Base-by-base conservation (phyloP, 2,113 vertebrate genomes). In the Sciurus niger region DNA sequence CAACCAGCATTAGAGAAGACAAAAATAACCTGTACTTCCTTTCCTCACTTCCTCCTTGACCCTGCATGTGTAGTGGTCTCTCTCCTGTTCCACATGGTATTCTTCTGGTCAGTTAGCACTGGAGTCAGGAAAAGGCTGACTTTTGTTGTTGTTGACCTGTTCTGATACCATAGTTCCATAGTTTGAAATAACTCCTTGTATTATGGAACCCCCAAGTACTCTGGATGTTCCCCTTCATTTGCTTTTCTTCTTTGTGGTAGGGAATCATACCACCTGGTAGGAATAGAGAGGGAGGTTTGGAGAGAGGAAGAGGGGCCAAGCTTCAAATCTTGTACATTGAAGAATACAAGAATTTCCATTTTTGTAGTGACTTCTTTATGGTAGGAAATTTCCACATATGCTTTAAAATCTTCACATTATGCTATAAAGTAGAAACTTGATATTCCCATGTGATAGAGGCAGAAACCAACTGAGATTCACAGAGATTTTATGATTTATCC, bases 321-420 rank as follows among this genome's bases (percentile, higher is more conserved):
- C 48, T 25, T 90, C 43, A 83, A 90, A 65, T 73, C 9, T 1
- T 70, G n/a, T 43, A 25, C 11, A 67, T 4, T 74, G n/a, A 11
- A 93, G 30, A 86, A 34, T 46, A 30, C 40, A 80, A 84, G 34
- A 77, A 40, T 91, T 84, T 91, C 40, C 73, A 76, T 34, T 90
- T 70, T 12, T 10, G n/a, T 13, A 68, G 28, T 65, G 2, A 11
- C n/a, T 76, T 86, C 37, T 68, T 9, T 68, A 20, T 85, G 53
- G 60, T 73, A 34, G 43, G 22, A 94, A 68, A 53, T 91, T 37
- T 82, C 60, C 67, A 86, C 48, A 13, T 34, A 51, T 58, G 14
- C 77, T 80, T 93, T 34, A 72, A 91, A 85, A 68, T 70, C 48
- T 82, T 89, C 17, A 93, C 10, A n/a, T 46, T 48, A 22, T 13